Conservation (phyloP, 92 coral and sea anemone species). For the Phymanthus crucifer region DNA sequence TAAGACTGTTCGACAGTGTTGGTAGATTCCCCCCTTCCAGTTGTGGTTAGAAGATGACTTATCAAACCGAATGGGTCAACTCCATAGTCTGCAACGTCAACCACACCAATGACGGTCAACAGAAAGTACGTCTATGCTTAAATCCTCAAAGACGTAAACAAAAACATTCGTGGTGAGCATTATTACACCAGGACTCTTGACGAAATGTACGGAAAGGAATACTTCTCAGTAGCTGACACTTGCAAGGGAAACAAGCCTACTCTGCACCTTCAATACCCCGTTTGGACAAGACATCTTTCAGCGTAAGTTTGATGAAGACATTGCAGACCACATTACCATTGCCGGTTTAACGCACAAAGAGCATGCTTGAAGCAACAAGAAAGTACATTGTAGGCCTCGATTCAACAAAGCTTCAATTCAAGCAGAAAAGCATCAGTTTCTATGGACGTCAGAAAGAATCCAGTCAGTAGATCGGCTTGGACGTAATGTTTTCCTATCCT, state of each 20-base stretch:
- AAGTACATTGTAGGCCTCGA: slow-evolving; percentile 60
- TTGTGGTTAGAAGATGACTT: slow-evolving; percentile 33
- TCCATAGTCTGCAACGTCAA: slow-evolving; percentile 56
- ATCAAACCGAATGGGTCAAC: slow-evolving; percentile 64
- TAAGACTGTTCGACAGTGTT: slow-evolving; percentile 58
- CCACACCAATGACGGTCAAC: slow-evolving; percentile 50
- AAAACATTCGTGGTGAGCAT: slow-evolving; percentile 56
- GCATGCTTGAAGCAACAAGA: slow-evolving; percentile 58
- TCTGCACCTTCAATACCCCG: slow-evolving; percentile 64
- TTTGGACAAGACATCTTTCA: slow-evolving; percentile 62
- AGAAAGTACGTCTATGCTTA: slow-evolving; percentile 51
- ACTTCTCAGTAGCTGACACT: slow-evolving; percentile 62
- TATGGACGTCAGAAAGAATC: slow-evolving; percentile 53
- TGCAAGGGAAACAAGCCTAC: slow-evolving; percentile 60
- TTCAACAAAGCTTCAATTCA: slow-evolving; percentile 64
- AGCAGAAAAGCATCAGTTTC: slow-evolving; percentile 49
- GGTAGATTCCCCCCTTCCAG: slow-evolving; percentile 59
- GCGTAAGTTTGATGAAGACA: slow-evolving; percentile 58
- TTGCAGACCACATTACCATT: slow-evolving; percentile 61
- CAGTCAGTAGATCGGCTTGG: slow-evolving; percentile 48
- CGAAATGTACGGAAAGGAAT: slow-evolving; percentile 52
- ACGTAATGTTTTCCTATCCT: slow-evolving; percentile 49
- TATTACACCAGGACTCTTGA: slow-evolving; percentile 66
- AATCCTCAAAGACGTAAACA: slow-evolving; percentile 65
- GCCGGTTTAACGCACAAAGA: slow-evolving; percentile 59